Percentiles rank a stretch among this genome's conserved stretches.
Evolutionary conservation across 2,797 vertebrate species (phyloP).

Genomic region (Threskiornis aethiopicus): DNA sequence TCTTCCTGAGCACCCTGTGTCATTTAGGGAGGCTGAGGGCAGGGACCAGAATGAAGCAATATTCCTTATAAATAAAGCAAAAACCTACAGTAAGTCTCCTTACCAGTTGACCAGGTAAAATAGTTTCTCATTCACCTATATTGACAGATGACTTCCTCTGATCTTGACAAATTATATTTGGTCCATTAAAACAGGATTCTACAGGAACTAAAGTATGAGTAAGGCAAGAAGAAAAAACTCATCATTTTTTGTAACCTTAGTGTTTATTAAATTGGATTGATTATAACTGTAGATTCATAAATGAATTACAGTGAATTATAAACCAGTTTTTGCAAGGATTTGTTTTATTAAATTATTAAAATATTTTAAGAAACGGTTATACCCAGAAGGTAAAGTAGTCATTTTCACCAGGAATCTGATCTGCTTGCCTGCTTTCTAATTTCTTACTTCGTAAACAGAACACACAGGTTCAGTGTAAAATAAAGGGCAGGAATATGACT

Average conservation of each 20-base stretch:
- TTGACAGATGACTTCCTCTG: not conserved
- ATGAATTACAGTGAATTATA: not conserved
- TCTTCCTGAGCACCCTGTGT: not conserved
- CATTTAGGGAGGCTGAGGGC: not conserved
- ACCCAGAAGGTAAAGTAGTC: not conserved
- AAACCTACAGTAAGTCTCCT: not conserved
- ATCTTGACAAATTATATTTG: not conserved
- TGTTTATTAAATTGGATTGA: not conserved
- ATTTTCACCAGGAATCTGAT: not conserved
- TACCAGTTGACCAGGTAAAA: not conserved
- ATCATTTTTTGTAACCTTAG: not conserved
- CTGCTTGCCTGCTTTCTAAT: not conserved
- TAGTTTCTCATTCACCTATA: not conserved
- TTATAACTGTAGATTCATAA: not conserved
- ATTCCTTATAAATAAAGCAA: not conserved
- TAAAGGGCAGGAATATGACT: not conserved
- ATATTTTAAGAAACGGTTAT: not conserved
- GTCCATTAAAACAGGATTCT: not conserved
- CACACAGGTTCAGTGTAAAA: fast-evolving
- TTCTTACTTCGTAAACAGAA: not conserved
- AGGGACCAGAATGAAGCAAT: not conserved
- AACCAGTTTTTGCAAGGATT: not conserved
- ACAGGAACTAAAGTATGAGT: not conserved
- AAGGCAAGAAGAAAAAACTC: not conserved
- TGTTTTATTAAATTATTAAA: not conserved